Percentiles rank a stretch among this genome's conserved stretches.
Conservation (phyloP, 2,888 invertebrate species). For the Macrophya alboannulata region DNA sequence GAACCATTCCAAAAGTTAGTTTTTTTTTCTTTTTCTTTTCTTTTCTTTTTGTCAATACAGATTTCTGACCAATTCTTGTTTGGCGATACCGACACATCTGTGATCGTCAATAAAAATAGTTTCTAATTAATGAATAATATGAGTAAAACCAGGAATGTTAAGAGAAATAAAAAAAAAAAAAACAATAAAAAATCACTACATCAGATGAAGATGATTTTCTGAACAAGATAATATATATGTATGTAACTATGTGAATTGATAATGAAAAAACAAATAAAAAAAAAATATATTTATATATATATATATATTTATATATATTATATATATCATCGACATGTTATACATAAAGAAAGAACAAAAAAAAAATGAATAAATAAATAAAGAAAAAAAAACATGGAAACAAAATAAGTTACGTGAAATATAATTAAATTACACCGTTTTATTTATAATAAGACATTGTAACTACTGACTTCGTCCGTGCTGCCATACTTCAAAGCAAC, state of each 20-base stretch:
- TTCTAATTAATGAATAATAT: background rate
- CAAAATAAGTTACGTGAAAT: constrained; percentile 9
- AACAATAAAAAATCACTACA: background rate
- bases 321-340: background rate
- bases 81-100: background rate
- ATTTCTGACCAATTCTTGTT: background rate
- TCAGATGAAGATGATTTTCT: background rate
- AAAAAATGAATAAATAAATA: background rate
- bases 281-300: no score
- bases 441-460: constrained; percentile 52
- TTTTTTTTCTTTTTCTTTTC: constrained; percentile 55
- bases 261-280: background rate
- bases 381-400: background rate
- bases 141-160: background rate
- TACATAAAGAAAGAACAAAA: background rate
- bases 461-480: constrained; percentile 63
- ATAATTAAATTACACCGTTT: constrained; percentile 44
- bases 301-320: background rate
- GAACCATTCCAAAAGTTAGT: constrained; percentile 76
- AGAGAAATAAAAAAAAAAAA: background rate
- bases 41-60: background rate
- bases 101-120: background rate
- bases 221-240: background rate
- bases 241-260: background rate
- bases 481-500: constrained; percentile 72